Evolutionary conservation across 2,888 invertebrate genomes (phyloP).

Genomic region (Phorcus lineatus): DNA sequence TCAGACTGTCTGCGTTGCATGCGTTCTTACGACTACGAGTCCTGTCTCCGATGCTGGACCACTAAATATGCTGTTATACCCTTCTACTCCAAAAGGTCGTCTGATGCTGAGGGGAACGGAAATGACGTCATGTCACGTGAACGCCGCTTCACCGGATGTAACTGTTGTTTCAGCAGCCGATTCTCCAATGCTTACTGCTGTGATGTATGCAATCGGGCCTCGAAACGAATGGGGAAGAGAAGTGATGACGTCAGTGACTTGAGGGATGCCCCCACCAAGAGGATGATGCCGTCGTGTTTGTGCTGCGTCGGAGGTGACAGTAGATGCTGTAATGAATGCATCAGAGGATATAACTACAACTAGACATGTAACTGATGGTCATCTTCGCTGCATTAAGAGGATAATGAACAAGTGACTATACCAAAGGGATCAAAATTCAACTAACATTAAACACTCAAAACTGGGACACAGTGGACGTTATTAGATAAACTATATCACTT

Average conservation of each 20-base stretch:
- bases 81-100: constrained; percentile 26
- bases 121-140: constrained; percentile 1
- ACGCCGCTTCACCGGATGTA: constrained; percentile 28
- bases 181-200: constrained; percentile 30
- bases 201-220: constrained; percentile 12
- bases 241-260: not conserved
- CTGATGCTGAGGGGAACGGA: not conserved
- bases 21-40: constrained; percentile 17
- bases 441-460: too few relatives aligned
- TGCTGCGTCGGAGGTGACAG: not conserved
- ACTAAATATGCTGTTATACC: constrained; percentile 25
- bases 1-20: constrained; percentile 27
- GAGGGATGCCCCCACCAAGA: not conserved
- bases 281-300: not conserved
- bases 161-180: constrained; percentile 30
- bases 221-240: constrained; percentile 27
- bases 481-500: too few relatives aligned
- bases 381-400: too few relatives aligned
- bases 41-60: constrained; percentile 31
- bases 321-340: not conserved
- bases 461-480: too few relatives aligned
- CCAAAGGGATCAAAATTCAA: too few relatives aligned
- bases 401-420: too few relatives aligned
- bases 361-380: not conserved
- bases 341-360: not conserved